phyloP scores from a whole-genome alignment of 2,113 vertebrate genomes.

The Pachycephala philippinensis region DNA sequence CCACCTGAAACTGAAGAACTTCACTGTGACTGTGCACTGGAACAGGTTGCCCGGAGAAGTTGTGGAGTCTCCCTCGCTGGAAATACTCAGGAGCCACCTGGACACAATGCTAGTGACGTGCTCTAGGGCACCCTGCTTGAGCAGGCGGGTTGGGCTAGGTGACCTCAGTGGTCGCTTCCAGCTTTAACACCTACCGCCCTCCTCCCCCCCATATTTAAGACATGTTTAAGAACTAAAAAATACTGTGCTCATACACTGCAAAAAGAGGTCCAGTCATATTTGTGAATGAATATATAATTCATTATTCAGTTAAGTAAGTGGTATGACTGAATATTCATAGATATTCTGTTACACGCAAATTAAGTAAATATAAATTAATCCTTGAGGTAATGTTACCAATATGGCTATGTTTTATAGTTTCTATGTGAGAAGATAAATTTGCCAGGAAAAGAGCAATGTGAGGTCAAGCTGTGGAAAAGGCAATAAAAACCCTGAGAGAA shows the following conservation, averaged over 20 bases:
- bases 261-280: neutral
- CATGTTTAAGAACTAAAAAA: neutral
- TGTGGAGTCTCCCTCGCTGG: neutral
- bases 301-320: neutral
- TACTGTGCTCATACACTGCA: neutral
- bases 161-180: neutral
- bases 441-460: neutral
- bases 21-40: neutral
- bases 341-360: neutral
- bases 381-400: neutral
- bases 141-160: neutral
- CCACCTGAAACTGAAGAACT: neutral
- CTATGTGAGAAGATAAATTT: neutral
- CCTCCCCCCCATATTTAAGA: neutral
- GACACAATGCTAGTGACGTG: neutral
- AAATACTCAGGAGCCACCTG: neutral
- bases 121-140: neutral
- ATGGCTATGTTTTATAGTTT: neutral
- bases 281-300: neutral
- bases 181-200: no score
- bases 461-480: neutral
- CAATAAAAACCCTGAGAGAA: neutral
- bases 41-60: neutral
- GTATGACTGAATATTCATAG: neutral
- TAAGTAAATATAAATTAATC: neutral